Conservation (phyloP, 2,888 invertebrate genomes). For the Hoplodrina blanda region DNA sequence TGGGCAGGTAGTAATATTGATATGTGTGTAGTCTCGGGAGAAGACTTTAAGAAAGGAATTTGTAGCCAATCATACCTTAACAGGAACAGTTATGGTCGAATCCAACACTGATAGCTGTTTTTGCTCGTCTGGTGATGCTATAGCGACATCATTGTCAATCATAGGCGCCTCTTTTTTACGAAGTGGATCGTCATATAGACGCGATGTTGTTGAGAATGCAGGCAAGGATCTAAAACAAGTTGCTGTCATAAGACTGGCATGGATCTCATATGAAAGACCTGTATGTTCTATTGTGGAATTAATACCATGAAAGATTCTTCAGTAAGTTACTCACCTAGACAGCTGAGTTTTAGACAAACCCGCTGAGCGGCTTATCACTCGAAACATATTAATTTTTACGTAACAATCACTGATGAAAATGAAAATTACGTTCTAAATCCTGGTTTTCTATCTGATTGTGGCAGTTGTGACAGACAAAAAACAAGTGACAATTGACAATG, state of each 20-base stretch:
- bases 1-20: neutral
- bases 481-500: neutral
- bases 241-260: constrained; percentile 17
- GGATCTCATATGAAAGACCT: neutral
- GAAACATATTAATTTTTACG: constrained; percentile 78
- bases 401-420: constrained; percentile 61
- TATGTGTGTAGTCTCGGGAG: neutral
- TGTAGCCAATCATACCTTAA: constrained; percentile 80
- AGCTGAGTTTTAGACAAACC: constrained; percentile 74
- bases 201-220: constrained; percentile 74
- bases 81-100: constrained; percentile 90
- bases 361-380: constrained; percentile 74
- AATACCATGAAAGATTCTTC: neutral
- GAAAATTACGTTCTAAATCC: constrained; percentile 39
- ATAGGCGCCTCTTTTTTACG: constrained; percentile 84
- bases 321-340: constrained; percentile 72
- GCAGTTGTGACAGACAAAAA: neutral
- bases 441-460: constrained; percentile 3
- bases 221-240: constrained; percentile 76
- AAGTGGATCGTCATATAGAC: constrained; percentile 69
- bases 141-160: constrained; percentile 86
- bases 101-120: constrained; percentile 84
- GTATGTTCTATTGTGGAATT: neutral
- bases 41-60: neutral
- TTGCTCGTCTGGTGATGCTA: constrained; percentile 87